phyloP scores from a whole-genome alignment of 2,888 invertebrate genomes.

The Ptychoptera albimana region DNA sequence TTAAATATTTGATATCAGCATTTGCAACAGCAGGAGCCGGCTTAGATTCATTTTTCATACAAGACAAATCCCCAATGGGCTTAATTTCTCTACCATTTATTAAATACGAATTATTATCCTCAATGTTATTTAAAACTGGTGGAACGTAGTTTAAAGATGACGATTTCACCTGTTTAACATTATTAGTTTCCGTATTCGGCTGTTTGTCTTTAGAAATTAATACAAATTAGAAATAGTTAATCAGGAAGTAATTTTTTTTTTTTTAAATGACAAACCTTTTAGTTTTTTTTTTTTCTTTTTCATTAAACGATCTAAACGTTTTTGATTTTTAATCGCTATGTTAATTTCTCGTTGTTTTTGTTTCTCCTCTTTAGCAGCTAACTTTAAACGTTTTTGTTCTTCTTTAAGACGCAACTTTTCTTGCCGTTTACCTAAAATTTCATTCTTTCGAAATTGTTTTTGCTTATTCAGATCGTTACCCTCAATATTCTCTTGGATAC shows the following conservation, averaged over 20 bases:
- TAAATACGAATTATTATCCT: too few relatives aligned
- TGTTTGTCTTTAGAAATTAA: too few relatives aligned
- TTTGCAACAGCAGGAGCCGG: constrained; percentile 12
- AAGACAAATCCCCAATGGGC: constrained; percentile 13
- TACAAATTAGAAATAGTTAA: too few relatives aligned
- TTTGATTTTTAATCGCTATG: not conserved
- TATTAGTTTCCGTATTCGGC: too few relatives aligned
- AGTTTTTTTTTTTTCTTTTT: not conserved
- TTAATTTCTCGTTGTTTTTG: not conserved
- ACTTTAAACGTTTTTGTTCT: not conserved
- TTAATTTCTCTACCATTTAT: not conserved
- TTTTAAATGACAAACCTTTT: not conserved
- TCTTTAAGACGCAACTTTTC: not conserved
- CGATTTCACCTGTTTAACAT: too few relatives aligned
- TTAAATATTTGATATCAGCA: constrained; percentile 13
- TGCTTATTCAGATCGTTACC: not conserved
- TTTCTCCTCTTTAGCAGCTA: not conserved
- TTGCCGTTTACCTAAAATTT: not conserved
- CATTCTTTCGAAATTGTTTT: not conserved
- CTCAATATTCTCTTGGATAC: not conserved
- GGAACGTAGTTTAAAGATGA: too few relatives aligned
- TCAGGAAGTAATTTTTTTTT: too few relatives aligned
- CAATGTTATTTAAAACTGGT: too few relatives aligned
- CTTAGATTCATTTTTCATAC: constrained; percentile 11
- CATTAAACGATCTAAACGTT: not conserved